Evolutionary conservation across 2,888 invertebrate species (phyloP).

Genomic region (Ochropleura plecta): DNA sequence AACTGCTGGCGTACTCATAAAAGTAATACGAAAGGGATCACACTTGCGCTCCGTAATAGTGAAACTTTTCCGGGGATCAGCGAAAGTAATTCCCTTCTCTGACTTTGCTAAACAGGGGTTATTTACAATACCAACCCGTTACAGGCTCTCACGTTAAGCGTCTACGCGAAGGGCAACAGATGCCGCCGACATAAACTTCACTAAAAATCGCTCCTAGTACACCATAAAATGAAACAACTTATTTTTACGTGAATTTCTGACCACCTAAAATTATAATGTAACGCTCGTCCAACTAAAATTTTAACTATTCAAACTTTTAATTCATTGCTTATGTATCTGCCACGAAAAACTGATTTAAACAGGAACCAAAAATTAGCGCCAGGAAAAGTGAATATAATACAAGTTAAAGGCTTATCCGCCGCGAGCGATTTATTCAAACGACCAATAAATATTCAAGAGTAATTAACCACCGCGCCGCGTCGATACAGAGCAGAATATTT

Average conservation of each 20-base stretch:
- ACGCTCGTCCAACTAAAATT: background rate
- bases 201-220: constrained; percentile 49
- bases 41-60: constrained; percentile 81
- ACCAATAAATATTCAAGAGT: constrained; percentile 90
- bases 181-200: constrained; percentile 67
- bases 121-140: constrained; percentile 75
- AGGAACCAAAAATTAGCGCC: constrained; percentile 75
- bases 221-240: constrained; percentile 46
- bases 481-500: constrained; percentile 84
- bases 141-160: constrained; percentile 68
- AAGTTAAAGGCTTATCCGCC: constrained; percentile 86
- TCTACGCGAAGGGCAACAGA: constrained; percentile 66
- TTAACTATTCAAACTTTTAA: constrained; percentile 16
- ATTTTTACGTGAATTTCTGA: constrained; percentile 26
- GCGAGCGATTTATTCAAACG: constrained; percentile 88
- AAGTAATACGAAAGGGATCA: constrained; percentile 86
- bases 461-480: constrained; percentile 85
- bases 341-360: constrained; percentile 65
- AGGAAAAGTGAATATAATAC: constrained; percentile 83
- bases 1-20: constrained; percentile 83
- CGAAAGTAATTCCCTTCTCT: constrained; percentile 80
- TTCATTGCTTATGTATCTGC: constrained; percentile 29
- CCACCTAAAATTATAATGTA: constrained; percentile 23
- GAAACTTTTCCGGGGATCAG: constrained; percentile 81
- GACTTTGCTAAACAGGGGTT: constrained; percentile 77